Percentiles rank a stretch among this genome's conserved stretches.
Evolutionary conservation across 92 coral and sea anemone genomes (phyloP).

Genomic region (Zoanthus gigantus): DNA sequence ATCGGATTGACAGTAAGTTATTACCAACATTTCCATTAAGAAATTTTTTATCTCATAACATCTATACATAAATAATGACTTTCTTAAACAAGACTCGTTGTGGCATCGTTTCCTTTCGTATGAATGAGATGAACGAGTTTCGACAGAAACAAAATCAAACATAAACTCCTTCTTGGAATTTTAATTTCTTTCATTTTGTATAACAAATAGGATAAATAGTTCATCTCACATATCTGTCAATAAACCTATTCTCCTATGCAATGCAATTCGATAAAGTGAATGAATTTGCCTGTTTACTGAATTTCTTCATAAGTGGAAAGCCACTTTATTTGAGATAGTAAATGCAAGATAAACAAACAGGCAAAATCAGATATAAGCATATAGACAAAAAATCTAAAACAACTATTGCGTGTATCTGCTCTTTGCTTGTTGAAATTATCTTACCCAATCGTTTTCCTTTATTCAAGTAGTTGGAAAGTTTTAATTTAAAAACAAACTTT

Average conservation of each 20-base stretch:
- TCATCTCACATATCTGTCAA: background rate
- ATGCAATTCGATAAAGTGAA: conserved; percentile 12
- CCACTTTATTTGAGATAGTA: background rate
- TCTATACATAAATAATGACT: conserved; percentile 19
- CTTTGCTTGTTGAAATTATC: background rate
- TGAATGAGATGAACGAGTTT: background rate
- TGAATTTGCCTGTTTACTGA: background rate
- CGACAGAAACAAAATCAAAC: background rate
- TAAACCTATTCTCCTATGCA: background rate
- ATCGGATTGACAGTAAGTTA: background rate
- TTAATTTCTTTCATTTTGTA: background rate
- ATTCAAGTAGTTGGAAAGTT: conserved; percentile 25
- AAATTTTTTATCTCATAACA: conserved; percentile 17
- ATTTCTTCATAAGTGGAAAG: background rate
- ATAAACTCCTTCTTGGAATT: background rate
- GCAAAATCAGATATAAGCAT: background rate
- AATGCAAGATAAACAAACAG: conserved; percentile 22
- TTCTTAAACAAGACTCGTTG: background rate
- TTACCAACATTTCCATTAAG: conserved; percentile 20
- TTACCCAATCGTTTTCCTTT: conserved; percentile 1
- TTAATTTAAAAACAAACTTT: conserved; percentile 38
- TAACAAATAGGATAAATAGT: background rate
- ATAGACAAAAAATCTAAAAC: background rate
- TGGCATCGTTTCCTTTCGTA: background rate
- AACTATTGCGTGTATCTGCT: background rate